Conservation (phyloP, 2,113 vertebrate species). For the Myodes glareolus region DNA sequence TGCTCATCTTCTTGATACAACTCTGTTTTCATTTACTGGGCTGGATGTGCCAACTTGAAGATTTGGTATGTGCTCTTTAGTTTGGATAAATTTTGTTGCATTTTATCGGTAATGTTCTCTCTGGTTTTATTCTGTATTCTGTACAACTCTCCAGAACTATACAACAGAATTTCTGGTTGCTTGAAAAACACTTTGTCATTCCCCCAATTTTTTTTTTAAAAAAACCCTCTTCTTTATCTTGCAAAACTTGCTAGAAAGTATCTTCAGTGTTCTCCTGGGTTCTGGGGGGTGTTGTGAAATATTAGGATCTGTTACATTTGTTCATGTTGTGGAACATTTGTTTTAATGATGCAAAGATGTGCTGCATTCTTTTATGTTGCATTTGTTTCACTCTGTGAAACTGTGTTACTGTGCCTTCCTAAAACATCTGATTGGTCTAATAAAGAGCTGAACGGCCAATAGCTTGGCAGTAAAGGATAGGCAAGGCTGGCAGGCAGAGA, state of each 20-base stretch:
- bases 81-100: not conserved
- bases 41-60: not conserved
- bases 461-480: too few relatives aligned
- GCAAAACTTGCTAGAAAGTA: not conserved
- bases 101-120: not conserved
- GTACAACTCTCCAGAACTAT: not conserved
- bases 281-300: too few relatives aligned
- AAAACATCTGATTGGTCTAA: too few relatives aligned
- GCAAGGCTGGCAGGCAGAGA: too few relatives aligned
- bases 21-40: not conserved
- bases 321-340: too few relatives aligned
- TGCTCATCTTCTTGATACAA: not conserved
- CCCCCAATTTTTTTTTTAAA: not conserved
- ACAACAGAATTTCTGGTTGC: constrained; percentile 2
- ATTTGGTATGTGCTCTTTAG: not conserved
- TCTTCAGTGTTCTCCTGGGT: not conserved
- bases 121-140: not conserved
- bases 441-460: too few relatives aligned
- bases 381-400: too few relatives aligned
- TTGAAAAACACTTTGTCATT: not conserved
- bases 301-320: too few relatives aligned
- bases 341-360: too few relatives aligned
- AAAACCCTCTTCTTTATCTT: not conserved
- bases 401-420: too few relatives aligned
- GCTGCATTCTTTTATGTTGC: too few relatives aligned